Evolutionary conservation across 1,140 invertebrate genomes (phyloP), one percentile per base, ranked within the genome.

Genomic region (Chionoecetes opilio): DNA sequence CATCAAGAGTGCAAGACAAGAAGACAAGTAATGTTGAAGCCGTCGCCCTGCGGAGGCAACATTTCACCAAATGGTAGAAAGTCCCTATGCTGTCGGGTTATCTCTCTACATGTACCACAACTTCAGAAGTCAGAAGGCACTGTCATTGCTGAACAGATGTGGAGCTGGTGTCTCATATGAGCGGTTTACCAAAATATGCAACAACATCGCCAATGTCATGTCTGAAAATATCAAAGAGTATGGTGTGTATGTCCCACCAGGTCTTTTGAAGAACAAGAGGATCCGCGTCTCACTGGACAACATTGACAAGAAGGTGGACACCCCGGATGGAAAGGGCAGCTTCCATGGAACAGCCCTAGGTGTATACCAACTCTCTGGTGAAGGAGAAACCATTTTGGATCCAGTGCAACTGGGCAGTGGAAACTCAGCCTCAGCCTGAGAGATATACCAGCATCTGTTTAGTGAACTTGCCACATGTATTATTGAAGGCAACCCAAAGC

Each of bases 41-140:
- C 41, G 14, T 14, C 14, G 5, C 14, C n/a, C 41, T 6, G 5
- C 41, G 5, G 41, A 46, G 5, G 5, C 41, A 5, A 46, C 5
- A 46, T 46, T 46, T 46, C 41, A 14, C 14, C 5, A 46, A 6
- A 46, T 14, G 41, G 5, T 46, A 6, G 41, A 46, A 46, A 46
- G 89, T 41, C 89, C 34, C 8, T 41, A 46, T 91, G 89, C 38
- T 91, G 37, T 91, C 17, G 89, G 89, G n/a, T 37, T 91, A 2
- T 91, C 89, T 3, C 37, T 91, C 34, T 91, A 91, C 89, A 91
- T 91, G 37, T 91, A 91, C 89, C 89, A 91, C 89, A 91, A 91
- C 89, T 91, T 91, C 37, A 38, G 89, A 91, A 91, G 89, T 91
- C 89, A 91, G 37, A 91, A 91, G 34, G 26, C 89, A 41, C 6